Base-by-base conservation (phyloP, 1,140 invertebrate species). In the Helicoverpa zea region DNA sequence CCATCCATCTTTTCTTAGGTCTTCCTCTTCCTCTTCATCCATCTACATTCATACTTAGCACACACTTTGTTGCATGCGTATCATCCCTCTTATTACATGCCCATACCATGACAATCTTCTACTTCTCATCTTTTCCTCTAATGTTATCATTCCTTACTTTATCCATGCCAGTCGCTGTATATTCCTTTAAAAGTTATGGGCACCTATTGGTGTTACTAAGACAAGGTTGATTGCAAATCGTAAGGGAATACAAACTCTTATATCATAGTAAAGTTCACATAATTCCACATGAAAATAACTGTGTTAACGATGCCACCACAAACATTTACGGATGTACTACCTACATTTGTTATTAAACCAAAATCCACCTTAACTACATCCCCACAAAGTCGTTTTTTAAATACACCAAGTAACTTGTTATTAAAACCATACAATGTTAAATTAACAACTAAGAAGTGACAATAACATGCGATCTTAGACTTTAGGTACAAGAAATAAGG, bases 261-360 rank as follows among this genome's bases (percentile, higher is more conserved):
- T 68, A 68, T 68, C 64, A 68, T 68, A 68, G 16, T 12, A 13
- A 2, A 70, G 18, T 70, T 52, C 49, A 52, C 68, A 72, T 72
- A 72, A 72, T 72, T 72, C 52, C 10, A 70, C 66, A 51, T 70
- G 23, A 51, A 70, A 74, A 56, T 58, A 58, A 61, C 72, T 59
- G 49, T 59, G 54, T 75, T 75, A 52, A 75, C 16, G 56, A 75
- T 75, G 64, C 35, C 35, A 54, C 47, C n/a, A 54, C 18, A 72
- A 54, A 54, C 68, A 49, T 72, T 54, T 52, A 18, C 72, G 72
- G 72, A 75, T 75, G 54, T 61, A 75, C 54, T 59, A 29, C 72
- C 72, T 54, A 72, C 68, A 72, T 72, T 59, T 5, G 3, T 18
- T n/a, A 18, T 18, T 11, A 75, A 13, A 47, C 54, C 16, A 61